Percentiles rank a stretch among this genome's conserved stretches.
Evolutionary conservation across 2,113 vertebrate species (phyloP).

Genomic region (Isichthys henryi): DNA sequence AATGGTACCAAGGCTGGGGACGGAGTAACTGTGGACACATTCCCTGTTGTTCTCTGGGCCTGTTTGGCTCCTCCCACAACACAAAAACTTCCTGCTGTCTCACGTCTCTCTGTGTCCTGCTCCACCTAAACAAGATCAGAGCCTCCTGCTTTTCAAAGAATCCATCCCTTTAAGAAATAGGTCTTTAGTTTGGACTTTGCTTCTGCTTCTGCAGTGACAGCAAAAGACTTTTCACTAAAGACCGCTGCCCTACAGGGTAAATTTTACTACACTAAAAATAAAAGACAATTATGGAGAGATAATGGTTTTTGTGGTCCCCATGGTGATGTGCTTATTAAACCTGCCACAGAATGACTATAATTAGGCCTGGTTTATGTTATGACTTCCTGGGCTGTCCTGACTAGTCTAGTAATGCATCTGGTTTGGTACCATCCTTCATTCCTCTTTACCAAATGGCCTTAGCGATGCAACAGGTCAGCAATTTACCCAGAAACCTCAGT

Average conservation of each 20-base stretch:
- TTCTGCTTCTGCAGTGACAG: conserved; percentile 14
- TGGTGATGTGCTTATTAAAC: conserved; percentile 58
- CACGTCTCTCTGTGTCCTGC: neutral
- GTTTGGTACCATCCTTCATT: neutral
- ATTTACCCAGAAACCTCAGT: neutral
- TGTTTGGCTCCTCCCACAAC: neutral
- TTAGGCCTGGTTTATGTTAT: conserved; percentile 42
- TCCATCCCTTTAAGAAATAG: neutral
- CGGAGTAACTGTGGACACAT: neutral
- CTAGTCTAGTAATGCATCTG: neutral
- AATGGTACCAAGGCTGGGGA: neutral
- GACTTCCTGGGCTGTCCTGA: conserved; percentile 24
- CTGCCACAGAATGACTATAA: conserved; percentile 49
- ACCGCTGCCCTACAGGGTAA: conserved; percentile 38
- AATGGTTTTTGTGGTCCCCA: conserved; percentile 56
- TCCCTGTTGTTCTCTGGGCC: neutral
- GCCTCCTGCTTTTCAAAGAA: neutral
- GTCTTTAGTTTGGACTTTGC: conserved; percentile 8
- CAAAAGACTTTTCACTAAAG: conserved; percentile 22
- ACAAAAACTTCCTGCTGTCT: neutral
- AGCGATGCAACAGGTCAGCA: conserved; percentile 53
- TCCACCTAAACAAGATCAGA: neutral
- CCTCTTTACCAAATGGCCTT: conserved; percentile 11
- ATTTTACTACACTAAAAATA: conserved; percentile 65
- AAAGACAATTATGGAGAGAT: conserved; percentile 62